Evolutionary conservation across 2,888 invertebrate genomes (phyloP), one percentile per base, ranked within the genome.

Genomic region (Hoplodrina blanda): DNA sequence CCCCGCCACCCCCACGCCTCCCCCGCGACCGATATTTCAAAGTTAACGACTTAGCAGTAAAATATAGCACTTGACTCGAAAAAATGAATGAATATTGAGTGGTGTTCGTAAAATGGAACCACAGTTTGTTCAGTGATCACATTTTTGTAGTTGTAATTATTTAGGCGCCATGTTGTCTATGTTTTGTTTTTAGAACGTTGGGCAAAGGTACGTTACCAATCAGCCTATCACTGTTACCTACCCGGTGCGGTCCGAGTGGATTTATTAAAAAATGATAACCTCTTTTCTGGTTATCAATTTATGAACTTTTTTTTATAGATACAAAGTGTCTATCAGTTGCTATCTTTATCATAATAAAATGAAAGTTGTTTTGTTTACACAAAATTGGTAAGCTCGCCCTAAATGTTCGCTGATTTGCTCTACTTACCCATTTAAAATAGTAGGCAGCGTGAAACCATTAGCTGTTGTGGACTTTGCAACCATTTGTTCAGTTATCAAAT

Each of bases 41-140:
- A 95, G 93, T 95, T 95, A 95, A 95, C 95, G 95, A 95, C 94
- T 91, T 88, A 83, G 88, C 91, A 89, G 91, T 95, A 94, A 95
- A 95, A 94, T 94, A 94, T 93, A 93, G 91, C 93, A 91, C 91
- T 93, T 90, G 92, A 91, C 89, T 91, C 88, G 89, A 91, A 91
- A 93, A 92, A 89, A 86, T 88, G 92, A 92, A 92, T 91, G 91
- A 90, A 91, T 92, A 90, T 91, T 89, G 91, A 90, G 85, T 86
- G 84, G 64, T 81, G 85, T 80, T 83, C 82, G 85, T 80, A 78
- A 83, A 85, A 80, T 85, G 85, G 87, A 87, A 88, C 83, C 85
- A 72, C 72, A 63, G 79, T 73, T 87, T 81, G 84, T 77, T 82
- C 85, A 81, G 80, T 77, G 85, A 83, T 83, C 82, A 64, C 76